Evolutionary conservation across 2,113 vertebrate genomes (phyloP).

Genomic region (Porphyrio hochstetteri): DNA sequence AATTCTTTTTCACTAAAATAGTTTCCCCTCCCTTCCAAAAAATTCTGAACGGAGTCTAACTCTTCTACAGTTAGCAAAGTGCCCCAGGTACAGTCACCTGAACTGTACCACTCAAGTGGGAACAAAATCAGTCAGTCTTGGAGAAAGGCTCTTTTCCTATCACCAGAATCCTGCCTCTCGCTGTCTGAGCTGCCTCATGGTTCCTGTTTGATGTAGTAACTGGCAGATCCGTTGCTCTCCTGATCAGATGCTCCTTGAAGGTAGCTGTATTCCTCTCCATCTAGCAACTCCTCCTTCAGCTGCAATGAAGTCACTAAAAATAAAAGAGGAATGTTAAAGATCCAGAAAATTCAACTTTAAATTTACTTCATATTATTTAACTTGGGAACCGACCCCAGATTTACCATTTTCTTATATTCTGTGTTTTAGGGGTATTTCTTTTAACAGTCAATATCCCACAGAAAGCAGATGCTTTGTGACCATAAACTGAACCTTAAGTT

Average conservation of each 20-base stretch:
- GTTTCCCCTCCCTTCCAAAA: constrained; percentile 74
- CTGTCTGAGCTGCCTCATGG: constrained; percentile 77
- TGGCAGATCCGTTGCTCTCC: constrained; percentile 95
- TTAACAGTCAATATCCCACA: not conserved
- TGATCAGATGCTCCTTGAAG: constrained; percentile 94
- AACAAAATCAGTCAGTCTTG: constrained; percentile 54
- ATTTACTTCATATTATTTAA: not conserved
- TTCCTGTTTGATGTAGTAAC: constrained; percentile 97
- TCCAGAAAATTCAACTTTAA: not conserved
- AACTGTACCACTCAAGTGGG: constrained; percentile 38
- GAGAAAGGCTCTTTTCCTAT: constrained; percentile 65
- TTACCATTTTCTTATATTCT: not conserved
- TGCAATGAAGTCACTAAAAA: constrained; percentile 86
- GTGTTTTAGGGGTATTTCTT: not conserved
- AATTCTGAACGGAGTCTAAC: constrained; percentile 76
- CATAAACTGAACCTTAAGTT: not conserved
- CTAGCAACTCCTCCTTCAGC: constrained; percentile 91
- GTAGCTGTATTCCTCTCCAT: constrained; percentile 92
- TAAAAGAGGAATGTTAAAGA: not conserved
- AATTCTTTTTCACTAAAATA: constrained; percentile 76
- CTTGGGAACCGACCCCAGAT: not conserved
- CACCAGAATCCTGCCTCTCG: not conserved
- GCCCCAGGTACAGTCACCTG: constrained; percentile 63
- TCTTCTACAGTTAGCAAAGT: constrained; percentile 77
- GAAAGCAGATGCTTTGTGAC: not conserved